Evolutionary conservation across 2,888 invertebrate species (phyloP).

Genomic region (Erebia epiphron): DNA sequence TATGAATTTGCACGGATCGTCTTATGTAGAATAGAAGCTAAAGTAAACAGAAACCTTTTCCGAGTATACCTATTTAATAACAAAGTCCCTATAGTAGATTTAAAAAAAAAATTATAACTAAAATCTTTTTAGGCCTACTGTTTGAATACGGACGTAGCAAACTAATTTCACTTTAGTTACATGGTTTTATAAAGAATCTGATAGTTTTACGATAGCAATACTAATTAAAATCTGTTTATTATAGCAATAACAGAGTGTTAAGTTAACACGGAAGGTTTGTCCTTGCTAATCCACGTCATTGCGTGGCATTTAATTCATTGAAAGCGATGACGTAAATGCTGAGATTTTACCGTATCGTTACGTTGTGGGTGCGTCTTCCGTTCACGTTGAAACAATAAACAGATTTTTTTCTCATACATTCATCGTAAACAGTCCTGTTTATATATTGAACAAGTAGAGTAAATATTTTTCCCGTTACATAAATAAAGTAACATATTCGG

Average conservation of each 20-base stretch:
- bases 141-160: no score
- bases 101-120: no score
- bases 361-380: conserved; percentile 17
- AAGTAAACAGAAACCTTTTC: no score
- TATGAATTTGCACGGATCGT: no score
- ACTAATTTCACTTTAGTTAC: no score
- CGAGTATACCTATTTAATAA: no score
- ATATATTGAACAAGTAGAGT: background rate
- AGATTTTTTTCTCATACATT: background rate
- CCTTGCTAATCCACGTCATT: conserved; percentile 15
- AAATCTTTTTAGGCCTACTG: no score
- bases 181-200: no score
- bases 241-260: conserved; percentile 1
- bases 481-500: background rate
- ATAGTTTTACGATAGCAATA: background rate
- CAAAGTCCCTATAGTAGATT: no score
- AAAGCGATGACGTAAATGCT: conserved; percentile 31
- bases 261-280: conserved; percentile 9
- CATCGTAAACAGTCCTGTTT: background rate
- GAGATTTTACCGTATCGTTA: conserved; percentile 8
- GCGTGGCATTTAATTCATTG: conserved; percentile 25
- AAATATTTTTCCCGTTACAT: no score
- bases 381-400: conserved; percentile 14
- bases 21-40: no score
- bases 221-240: background rate